phyloP scores from a whole-genome alignment of 2,113 vertebrate genomes.

The Delphinapterus leucas region DNA sequence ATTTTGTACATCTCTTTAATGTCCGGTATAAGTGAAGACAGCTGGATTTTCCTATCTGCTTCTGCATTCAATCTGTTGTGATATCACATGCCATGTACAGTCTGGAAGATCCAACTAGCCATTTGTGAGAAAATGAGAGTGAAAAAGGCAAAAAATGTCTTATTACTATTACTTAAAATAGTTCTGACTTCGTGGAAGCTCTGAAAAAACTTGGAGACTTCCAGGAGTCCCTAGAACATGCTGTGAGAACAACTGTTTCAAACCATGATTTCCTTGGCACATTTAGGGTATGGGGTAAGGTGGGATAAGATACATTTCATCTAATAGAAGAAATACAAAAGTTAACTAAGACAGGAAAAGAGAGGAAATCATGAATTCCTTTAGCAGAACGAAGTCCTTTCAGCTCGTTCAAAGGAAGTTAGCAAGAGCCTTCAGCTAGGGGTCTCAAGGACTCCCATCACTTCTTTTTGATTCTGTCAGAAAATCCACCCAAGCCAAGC shows the following conservation, averaged over 20 bases:
- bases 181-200: neutral
- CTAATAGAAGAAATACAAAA: neutral
- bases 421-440: neutral
- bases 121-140: neutral
- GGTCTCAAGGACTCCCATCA: neutral
- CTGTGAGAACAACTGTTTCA: constrained; percentile 1
- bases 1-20: neutral
- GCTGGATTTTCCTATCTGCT: neutral
- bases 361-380: neutral
- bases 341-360: constrained; percentile 8
- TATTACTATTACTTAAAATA: neutral
- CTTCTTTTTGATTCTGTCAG: neutral
- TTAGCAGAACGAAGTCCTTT: neutral
- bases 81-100: neutral
- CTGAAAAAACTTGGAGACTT: neutral
- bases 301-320: neutral
- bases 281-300: neutral
- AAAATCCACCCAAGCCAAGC: neutral
- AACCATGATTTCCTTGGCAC: neutral
- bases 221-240: neutral
- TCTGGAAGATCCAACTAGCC: neutral
- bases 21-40: neutral
- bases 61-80: neutral
- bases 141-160: neutral
- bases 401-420: constrained; percentile 9